Base-by-base conservation (phyloP, 1,140 invertebrate species). In the Araneus ventricosus region DNA sequence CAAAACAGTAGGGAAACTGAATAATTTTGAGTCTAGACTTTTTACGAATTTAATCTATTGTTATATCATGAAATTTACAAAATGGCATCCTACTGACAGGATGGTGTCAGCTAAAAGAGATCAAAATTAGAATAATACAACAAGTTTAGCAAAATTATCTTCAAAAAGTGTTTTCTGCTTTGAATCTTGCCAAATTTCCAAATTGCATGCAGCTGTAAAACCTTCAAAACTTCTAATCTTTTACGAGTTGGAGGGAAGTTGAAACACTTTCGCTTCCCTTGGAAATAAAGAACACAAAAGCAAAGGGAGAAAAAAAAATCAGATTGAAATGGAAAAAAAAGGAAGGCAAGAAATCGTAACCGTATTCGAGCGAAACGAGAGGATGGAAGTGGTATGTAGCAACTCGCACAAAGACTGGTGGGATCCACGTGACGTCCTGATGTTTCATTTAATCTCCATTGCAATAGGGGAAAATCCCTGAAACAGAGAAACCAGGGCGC, bases 391-490 rank as follows among this genome's bases (percentile, higher is more conserved):
- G 20, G 34, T 37, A 30, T 34, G 27, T 75, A 34, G 70, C 27
- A 84, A 45, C 41, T 52, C 24, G n/a, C 22, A 84, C n/a, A 27
- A 84, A 45, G 45, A 84, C 82, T 84, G 8, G 41, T n/a, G 39
- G 82, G 27, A 84, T 14, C 85, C 85, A 87, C 85, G 52, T 87
- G 85, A 87, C 85, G 24, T 34, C 27, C 34, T 61, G 85, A 87
- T 87, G 85, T 87, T 87, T 87, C 85, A 87, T 87, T 87, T 61
- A 87, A 87, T 61, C 59, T 22, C 85, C 85, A 87, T 87, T 61
- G 34, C 85, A 27, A 87, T 24, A 24, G 85, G 22, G 22, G 17
- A 63, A 87, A 87, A 59, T 30, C 85, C 70, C 30, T 75, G 70
- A 34, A 75, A 75, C 70, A 75, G 14, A 75, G 70, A 75, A 75